phyloP scores from a whole-genome alignment of 2,888 invertebrate species.

The Idaea straminata region DNA sequence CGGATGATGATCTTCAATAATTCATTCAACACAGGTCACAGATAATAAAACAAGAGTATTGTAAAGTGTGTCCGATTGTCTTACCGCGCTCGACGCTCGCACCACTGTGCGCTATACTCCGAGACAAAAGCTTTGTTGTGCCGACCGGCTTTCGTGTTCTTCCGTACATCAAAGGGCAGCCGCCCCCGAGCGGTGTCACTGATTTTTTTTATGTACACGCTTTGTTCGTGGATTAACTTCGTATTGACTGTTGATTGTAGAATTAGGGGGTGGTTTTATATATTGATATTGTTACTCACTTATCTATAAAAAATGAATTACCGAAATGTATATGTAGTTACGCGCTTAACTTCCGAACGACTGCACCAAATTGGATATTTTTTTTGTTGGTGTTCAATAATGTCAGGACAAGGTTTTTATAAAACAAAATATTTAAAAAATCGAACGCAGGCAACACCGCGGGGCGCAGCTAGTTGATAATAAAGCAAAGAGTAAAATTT shows the following conservation, averaged over 20 bases:
- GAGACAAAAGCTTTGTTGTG: conserved; percentile 69
- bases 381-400: no score
- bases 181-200: conserved; percentile 24
- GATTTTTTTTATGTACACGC: background rate
- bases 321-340: no score
- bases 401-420: no score
- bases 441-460: no score
- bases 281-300: background rate
- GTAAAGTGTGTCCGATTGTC: background rate
- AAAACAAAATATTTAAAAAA: no score
- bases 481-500: no score
- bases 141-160: conserved; percentile 66
- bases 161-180: conserved; percentile 53
- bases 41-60: conserved; percentile 8
- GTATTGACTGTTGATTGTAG: background rate
- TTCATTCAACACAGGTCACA: background rate
- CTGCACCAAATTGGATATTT: no score
- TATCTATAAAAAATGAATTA: no score
- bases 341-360: no score
- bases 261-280: background rate
- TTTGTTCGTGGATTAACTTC: background rate
- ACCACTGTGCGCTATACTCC: conserved; percentile 42
- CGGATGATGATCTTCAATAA: background rate
- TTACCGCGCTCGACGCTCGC: conserved; percentile 12
- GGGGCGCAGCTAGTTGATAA: no score